Conservation (phyloP, 1,140 invertebrate species). For the Vollenhovia emeryi region DNA sequence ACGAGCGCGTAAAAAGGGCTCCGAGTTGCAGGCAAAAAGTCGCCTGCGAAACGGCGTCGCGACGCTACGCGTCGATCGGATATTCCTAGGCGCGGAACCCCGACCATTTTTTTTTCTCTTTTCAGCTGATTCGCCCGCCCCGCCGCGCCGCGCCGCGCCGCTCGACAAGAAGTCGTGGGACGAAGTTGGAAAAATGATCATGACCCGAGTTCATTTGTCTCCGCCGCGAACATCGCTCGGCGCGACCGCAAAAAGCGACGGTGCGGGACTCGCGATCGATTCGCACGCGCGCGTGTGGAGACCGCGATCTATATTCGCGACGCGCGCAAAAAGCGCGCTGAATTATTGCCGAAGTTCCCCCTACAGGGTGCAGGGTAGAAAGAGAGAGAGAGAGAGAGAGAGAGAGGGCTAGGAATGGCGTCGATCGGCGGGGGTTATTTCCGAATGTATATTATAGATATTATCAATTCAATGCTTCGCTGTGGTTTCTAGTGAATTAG, state of each 20-base stretch:
- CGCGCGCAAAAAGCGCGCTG: conserved; percentile 52
- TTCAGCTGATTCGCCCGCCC: background rate
- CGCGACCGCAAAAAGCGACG: conserved; percentile 46
- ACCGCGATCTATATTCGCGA: conserved; percentile 58
- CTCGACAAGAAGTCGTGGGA: conserved; percentile 32
- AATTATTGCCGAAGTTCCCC: conserved; percentile 58
- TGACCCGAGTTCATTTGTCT: conserved; percentile 59
- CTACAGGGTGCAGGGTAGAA: background rate
- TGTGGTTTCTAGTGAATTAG: conserved; percentile 58
- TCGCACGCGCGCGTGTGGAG: conserved; percentile 52
- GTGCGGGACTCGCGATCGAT: conserved; percentile 53
- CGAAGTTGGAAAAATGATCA: conserved; percentile 60
- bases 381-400: background rate
- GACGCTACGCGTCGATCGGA: background rate
- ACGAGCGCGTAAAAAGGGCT: conserved; percentile 15
- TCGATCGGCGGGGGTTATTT: conserved; percentile 53
- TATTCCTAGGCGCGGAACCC: background rate
- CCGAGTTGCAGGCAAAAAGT: conserved; percentile 41
- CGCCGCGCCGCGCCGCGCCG: background rate
- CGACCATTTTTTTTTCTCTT: conserved; percentile 13
- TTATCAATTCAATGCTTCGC: conserved; percentile 55
- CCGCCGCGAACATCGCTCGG: conserved; percentile 56
- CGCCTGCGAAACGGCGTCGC: conserved; percentile 17
- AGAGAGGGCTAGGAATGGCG: conserved; percentile 5
- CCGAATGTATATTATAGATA: conserved; percentile 60